phyloP scores from a whole-genome alignment of 2,888 invertebrate species.

The Yponomeuta sedellus region DNA sequence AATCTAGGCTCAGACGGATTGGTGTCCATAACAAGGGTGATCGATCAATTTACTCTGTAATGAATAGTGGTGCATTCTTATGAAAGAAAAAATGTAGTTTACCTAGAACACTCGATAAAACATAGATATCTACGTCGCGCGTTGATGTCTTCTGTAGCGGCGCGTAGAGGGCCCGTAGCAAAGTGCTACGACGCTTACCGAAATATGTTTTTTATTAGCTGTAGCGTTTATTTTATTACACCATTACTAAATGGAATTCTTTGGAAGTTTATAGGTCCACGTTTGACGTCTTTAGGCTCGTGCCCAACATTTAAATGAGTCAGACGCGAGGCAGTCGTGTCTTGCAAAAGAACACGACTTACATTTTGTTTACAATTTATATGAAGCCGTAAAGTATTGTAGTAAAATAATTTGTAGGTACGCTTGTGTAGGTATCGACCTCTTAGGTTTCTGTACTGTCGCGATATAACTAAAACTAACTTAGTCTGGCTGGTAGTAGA shows the following conservation, averaged over 20 bases:
- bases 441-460: neutral
- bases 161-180: slow-evolving; percentile 8
- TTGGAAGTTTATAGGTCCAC: too few relatives aligned
- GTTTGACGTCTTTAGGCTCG: too few relatives aligned
- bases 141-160: slow-evolving; percentile 13
- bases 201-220: neutral
- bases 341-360: neutral
- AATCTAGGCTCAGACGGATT: too few relatives aligned
- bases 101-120: neutral
- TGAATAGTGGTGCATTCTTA: too few relatives aligned
- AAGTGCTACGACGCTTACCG: neutral
- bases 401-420: too few relatives aligned
- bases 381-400: neutral
- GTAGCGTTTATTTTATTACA: neutral
- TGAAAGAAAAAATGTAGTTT: neutral
- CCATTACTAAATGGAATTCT: neutral
- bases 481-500: neutral
- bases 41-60: too few relatives aligned
- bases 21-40: too few relatives aligned
- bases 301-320: too few relatives aligned
- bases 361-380: neutral
- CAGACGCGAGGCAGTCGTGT: too few relatives aligned
- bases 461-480: neutral
- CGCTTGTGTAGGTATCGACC: too few relatives aligned
- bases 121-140: neutral